These are phyloP conservation scores for Holcopasites calliopsidis DNA, from an alignment of 1,140 invertebrate species.

Conservation along the genomic window DNA sequence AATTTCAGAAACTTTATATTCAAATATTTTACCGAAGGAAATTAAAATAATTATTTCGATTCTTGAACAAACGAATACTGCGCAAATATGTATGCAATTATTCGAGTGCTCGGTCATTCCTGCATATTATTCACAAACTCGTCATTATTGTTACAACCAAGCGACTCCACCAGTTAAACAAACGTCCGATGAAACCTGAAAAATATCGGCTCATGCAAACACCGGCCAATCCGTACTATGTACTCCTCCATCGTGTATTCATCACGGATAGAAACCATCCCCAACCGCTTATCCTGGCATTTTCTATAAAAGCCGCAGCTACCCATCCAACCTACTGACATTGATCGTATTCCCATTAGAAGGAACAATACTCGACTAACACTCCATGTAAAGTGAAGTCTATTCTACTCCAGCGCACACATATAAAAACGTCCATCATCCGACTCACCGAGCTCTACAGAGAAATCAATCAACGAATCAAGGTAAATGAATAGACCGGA, in stretches of 20 bases:
- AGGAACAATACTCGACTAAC: background rate
- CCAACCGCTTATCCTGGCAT: background rate
- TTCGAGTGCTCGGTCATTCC: background rate
- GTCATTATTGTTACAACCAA: background rate
- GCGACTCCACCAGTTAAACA: background rate
- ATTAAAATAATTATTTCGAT: background rate
- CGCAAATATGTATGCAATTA: too few relatives aligned
- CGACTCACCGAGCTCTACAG: too few relatives aligned
- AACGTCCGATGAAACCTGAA: background rate
- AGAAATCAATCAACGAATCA: background rate
- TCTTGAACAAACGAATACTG: background rate
- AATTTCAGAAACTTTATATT: too few relatives aligned
- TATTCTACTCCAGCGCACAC: too few relatives aligned
- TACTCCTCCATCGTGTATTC: too few relatives aligned
- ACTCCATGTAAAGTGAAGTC: background rate
- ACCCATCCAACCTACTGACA: background rate
- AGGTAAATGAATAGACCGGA: background rate
- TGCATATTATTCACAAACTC: background rate
- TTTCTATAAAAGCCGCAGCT: background rate
- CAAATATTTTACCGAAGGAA: too few relatives aligned
- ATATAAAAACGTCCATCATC: background rate
- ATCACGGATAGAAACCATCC: background rate
- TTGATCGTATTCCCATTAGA: background rate
- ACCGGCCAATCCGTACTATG: background rate
- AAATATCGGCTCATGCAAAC: background rate